phyloP scores from a whole-genome alignment of 2,113 vertebrate species.

The Melanocharis versteri region DNA sequence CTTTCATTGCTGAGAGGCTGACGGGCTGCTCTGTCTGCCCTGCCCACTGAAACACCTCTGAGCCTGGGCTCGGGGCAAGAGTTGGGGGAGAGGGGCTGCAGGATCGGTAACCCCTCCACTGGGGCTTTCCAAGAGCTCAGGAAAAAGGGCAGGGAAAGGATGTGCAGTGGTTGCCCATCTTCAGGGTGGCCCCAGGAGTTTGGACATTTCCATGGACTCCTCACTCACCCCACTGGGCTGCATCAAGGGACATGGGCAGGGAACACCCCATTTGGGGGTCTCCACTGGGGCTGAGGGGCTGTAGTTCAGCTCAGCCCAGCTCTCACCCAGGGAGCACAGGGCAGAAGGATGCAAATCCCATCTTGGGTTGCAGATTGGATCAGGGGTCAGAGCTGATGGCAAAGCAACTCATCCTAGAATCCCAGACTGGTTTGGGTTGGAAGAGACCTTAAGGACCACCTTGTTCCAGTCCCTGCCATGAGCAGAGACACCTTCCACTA shows the following conservation, averaged over 20 bases:
- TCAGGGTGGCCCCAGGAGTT: rapidly evolving
- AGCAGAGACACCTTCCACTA: neutral
- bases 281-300: neutral
- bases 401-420: neutral
- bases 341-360: neutral
- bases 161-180: neutral
- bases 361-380: rapidly evolving
- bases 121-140: neutral
- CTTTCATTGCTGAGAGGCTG: neutral
- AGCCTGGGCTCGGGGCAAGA: neutral
- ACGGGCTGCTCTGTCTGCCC: neutral
- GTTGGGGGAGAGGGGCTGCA: neutral
- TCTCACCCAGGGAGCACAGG: neutral
- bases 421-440: neutral
- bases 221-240: rapidly evolving
- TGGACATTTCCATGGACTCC: neutral
- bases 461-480: neutral
- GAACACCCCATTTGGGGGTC: rapidly evolving
- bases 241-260: neutral
- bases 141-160: neutral
- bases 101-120: rapidly evolving
- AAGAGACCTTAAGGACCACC: neutral
- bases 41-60: neutral
- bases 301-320: neutral
- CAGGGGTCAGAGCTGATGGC: neutral